These are phyloP conservation scores for Pelodiscus sinensis DNA, from an alignment of 2,113 vertebrate genomes.

Conservation along the genomic window DNA sequence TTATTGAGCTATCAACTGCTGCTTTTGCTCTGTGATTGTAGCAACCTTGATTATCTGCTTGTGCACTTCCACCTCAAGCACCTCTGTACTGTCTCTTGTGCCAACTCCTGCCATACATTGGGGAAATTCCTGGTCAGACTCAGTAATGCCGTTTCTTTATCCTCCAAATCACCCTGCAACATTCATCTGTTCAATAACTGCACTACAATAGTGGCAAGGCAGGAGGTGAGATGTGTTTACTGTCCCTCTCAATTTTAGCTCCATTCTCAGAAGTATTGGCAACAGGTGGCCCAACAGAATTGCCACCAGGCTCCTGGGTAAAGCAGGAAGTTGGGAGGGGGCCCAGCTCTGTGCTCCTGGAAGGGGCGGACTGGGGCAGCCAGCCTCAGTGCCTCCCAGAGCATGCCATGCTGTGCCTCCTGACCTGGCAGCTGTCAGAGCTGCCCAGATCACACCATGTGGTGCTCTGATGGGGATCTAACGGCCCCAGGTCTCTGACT, in stretches of 20 bases:
- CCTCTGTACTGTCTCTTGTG: not conserved
- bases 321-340: too few species aligned
- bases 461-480: too few species aligned
- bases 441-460: too few species aligned
- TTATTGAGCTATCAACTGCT: not conserved
- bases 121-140: not conserved
- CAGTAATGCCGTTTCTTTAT: slow-evolving; percentile 2
- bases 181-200: not conserved
- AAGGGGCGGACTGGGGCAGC: too few species aligned
- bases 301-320: too few species aligned
- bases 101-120: not conserved
- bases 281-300: too few species aligned
- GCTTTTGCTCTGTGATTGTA: not conserved
- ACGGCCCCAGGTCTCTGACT: too few species aligned
- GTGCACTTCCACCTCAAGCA: not conserved
- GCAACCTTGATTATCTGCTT: not conserved
- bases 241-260: not conserved
- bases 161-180: not conserved
- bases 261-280: too few species aligned
- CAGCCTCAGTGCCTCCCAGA: too few species aligned
- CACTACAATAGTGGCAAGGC: not conserved
- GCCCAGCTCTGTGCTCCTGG: too few species aligned
- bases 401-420: too few species aligned
- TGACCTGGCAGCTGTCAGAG: too few species aligned
- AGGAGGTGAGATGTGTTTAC: not conserved